A percentile compares a stretch with the other conserved stretches of the same genome.
These are phyloP conservation scores for Rhynchopsitta pachyrhyncha DNA, from an alignment of 2,113 vertebrate genomes.

Conservation along the genomic window DNA sequence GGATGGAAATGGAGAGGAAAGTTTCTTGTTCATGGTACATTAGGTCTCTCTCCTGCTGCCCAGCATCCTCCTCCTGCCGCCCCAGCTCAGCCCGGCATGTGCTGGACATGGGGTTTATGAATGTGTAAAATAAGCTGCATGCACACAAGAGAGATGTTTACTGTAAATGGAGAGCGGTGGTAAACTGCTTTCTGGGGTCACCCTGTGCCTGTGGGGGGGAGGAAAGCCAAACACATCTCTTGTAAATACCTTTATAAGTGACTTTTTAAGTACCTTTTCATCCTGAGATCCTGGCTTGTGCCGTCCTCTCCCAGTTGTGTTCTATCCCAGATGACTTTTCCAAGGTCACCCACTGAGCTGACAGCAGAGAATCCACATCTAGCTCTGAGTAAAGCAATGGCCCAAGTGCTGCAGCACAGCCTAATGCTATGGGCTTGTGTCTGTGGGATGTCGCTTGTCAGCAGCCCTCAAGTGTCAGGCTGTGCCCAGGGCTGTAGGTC, in stretches of 20 bases:
- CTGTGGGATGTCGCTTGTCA: not conserved
- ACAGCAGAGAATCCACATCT: not conserved
- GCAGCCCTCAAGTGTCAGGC: not conserved
- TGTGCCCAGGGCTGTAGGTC: not conserved
- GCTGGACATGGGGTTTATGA: not conserved
- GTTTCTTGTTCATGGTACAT: not conserved
- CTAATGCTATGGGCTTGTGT: accelerated
- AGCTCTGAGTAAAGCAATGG: not conserved
- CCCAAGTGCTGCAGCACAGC: not conserved
- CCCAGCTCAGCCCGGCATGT: accelerated
- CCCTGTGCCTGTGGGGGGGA: not conserved
- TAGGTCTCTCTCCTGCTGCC: not conserved
- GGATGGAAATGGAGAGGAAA: not conserved
- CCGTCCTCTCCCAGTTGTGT: not conserved
- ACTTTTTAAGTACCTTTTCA: not conserved
- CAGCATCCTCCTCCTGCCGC: not conserved
- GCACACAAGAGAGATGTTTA: not conserved
- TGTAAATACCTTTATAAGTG: not conserved
- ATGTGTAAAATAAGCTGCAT: not conserved
- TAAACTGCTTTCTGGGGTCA: not conserved
- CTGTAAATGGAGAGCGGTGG: not conserved
- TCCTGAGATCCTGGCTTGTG: not conserved
- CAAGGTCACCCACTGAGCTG: not conserved
- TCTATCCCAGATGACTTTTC: not conserved
- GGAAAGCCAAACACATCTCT: not conserved